phyloP scores from a whole-genome alignment of 2,113 vertebrate genomes.

The Nicator chloris region DNA sequence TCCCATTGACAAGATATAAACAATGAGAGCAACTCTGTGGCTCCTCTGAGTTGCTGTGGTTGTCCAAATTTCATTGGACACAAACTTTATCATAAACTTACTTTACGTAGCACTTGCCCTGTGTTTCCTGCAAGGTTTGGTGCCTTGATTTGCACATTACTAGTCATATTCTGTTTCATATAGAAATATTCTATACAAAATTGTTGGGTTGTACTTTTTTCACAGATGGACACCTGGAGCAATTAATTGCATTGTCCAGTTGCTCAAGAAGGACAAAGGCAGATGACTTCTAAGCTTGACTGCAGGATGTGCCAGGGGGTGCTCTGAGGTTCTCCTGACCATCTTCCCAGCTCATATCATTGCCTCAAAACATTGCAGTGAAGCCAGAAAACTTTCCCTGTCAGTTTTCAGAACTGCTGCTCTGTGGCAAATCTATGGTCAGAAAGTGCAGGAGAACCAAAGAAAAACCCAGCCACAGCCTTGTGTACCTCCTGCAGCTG shows the following conservation, averaged over 20 bases:
- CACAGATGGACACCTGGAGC: background rate
- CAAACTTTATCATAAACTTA: background rate
- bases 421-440: background rate
- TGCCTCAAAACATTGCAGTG: background rate
- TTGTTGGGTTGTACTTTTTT: background rate
- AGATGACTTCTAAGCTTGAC: background rate
- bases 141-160: background rate
- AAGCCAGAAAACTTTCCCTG: background rate
- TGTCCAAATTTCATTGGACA: background rate
- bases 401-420: background rate
- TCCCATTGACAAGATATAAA: background rate
- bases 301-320: fast-evolving
- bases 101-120: background rate
- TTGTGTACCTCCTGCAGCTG: background rate
- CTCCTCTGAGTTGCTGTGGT: background rate
- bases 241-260: background rate
- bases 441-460: background rate
- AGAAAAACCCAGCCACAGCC: background rate
- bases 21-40: background rate
- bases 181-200: background rate
- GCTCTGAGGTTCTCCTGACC: background rate
- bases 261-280: background rate
- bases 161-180: background rate
- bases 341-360: background rate
- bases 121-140: background rate